Conservation (phyloP, 2,888 invertebrate genomes). For the Dicycla oo region DNA sequence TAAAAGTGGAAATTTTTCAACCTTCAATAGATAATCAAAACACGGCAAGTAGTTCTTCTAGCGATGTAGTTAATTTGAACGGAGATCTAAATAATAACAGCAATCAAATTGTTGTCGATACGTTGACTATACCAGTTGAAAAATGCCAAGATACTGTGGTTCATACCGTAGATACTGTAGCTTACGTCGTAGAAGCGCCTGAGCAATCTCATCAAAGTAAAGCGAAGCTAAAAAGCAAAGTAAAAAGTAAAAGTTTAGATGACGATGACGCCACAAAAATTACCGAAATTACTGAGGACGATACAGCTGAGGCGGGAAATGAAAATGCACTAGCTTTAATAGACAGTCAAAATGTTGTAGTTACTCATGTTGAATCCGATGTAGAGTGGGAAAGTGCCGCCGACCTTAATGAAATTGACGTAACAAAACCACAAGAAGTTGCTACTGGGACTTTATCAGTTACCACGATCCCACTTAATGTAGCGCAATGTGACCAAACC, state of each 20-base stretch:
- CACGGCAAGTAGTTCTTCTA: conserved; percentile 47
- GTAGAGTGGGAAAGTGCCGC: conserved; percentile 90
- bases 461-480: conserved; percentile 83
- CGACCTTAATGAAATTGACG: conserved; percentile 76
- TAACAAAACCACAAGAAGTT: conserved; percentile 70
- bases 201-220: conserved; percentile 78
- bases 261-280: conserved; percentile 86
- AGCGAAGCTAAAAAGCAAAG: conserved; percentile 76
- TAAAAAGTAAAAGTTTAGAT: conserved; percentile 88
- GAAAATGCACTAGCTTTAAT: conserved; percentile 78
- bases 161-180: conserved; percentile 47
- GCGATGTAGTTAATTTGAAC: conserved; percentile 38
- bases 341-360: conserved; percentile 87
- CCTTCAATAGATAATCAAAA: conserved; percentile 26
- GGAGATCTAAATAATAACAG: conserved; percentile 78
- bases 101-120: conserved; percentile 51
- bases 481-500: conserved; percentile 82
- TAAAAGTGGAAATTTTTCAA: conserved; percentile 38
- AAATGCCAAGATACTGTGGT: conserved; percentile 32
- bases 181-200: conserved; percentile 86
- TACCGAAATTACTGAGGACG: conserved; percentile 82
- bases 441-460: conserved; percentile 82
- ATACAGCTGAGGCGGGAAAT: conserved; percentile 66
- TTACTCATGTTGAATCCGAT: conserved; percentile 92
- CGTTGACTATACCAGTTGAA: conserved; percentile 23